phyloP scores from a whole-genome alignment of 2,797 vertebrate species.

The Arctocebus calabarensis region DNA sequence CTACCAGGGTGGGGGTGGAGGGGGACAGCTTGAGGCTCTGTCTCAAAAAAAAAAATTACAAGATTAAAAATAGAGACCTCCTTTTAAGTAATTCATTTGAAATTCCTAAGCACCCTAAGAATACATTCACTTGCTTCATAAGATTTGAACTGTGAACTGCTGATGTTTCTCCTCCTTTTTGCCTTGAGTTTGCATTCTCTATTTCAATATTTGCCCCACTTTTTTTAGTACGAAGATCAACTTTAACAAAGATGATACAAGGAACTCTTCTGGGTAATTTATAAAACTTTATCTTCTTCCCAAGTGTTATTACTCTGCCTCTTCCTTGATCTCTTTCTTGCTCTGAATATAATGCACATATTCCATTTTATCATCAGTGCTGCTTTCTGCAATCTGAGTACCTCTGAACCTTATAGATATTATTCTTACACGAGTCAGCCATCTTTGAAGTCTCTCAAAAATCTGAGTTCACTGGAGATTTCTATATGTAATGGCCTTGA shows the following conservation, averaged over 20 bases:
- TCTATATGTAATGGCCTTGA: background rate
- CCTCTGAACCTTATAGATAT: background rate
- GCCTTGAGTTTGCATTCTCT: background rate
- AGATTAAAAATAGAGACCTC: slow-evolving; percentile 1
- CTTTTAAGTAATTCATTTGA: slow-evolving; percentile 28
- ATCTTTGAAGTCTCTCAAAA: background rate
- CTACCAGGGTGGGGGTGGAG: too few relatives aligned
- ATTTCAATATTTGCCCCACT: slow-evolving; percentile 6
- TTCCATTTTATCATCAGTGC: background rate
- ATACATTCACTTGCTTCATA: background rate
- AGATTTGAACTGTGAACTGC: slow-evolving; percentile 24
- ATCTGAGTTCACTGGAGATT: background rate
- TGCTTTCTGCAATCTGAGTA: background rate
- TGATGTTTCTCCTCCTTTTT: background rate
- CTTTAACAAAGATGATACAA: background rate
- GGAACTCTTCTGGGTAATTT: background rate
- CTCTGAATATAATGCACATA: background rate
- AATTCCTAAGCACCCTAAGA: background rate
- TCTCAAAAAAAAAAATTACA: too few relatives aligned
- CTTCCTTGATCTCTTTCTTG: background rate
- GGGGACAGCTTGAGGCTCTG: too few relatives aligned
- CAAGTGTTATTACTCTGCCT: background rate
- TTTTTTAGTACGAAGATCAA: background rate
- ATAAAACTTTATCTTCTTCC: background rate
- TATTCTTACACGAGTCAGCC: background rate